Conservation (phyloP, 1,140 invertebrate genomes). For the Anastatus disparis region DNA sequence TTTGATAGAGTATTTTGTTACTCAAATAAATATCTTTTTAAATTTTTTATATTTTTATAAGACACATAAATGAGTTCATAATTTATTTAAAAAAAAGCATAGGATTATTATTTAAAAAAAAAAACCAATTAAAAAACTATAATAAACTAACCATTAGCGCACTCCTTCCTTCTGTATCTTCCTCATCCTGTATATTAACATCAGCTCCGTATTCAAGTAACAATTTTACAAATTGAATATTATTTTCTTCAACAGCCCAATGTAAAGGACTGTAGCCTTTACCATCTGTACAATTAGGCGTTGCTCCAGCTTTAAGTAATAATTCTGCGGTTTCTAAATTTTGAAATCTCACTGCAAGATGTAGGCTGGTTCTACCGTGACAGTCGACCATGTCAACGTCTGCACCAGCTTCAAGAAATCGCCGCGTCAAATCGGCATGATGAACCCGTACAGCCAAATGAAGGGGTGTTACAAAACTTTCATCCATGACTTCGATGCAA, state of each 20-base stretch:
- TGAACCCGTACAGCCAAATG: constrained; percentile 4
- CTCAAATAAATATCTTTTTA: too few relatives aligned
- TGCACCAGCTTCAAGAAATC: neutral
- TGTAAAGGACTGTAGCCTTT: constrained; percentile 20
- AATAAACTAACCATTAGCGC: neutral
- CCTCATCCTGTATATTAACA: constrained; percentile 20
- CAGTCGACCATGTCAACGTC: constrained; percentile 15
- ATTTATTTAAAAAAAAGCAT: too few relatives aligned
- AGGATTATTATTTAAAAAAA: too few relatives aligned
- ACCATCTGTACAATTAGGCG: constrained; percentile 21
- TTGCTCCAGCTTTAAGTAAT: neutral
- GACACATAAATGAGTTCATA: too few relatives aligned
- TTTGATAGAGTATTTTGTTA: too few relatives aligned
- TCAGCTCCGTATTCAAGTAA: constrained; percentile 9
- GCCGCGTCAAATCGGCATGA: neutral
- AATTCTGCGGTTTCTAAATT: neutral
- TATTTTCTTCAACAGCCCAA: constrained; percentile 5
- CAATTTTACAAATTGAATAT: neutral
- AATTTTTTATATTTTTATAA: too few relatives aligned
- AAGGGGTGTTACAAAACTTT: constrained; percentile 7
- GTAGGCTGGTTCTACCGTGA: constrained; percentile 9
- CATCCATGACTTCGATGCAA: constrained; percentile 8
- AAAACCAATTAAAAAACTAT: neutral
- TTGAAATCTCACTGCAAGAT: neutral
- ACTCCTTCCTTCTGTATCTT: neutral